phyloP scores from a whole-genome alignment of 2,113 vertebrate species.

The Nyctibius bracteatus region DNA sequence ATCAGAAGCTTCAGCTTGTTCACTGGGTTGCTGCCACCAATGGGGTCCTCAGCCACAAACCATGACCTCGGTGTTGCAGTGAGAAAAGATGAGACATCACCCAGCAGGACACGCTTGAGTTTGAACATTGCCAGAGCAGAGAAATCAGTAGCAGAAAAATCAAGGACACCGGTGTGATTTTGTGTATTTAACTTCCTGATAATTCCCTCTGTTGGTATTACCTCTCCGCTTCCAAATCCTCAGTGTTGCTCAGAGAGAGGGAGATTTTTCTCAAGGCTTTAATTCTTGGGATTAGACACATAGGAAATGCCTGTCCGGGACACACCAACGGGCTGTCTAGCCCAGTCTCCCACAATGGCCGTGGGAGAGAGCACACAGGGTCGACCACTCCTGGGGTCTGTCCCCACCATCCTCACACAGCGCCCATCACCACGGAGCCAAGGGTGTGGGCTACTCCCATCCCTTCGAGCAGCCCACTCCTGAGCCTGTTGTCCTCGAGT shows the following conservation, averaged over 20 bases:
- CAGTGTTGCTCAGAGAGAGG: background rate
- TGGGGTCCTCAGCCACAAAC: background rate
- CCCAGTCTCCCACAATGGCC: background rate
- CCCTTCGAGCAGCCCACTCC: background rate
- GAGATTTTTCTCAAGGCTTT: background rate
- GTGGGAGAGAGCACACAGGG: background rate
- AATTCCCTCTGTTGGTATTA: background rate
- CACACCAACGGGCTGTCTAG: background rate
- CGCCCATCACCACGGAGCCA: background rate
- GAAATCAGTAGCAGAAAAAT: background rate
- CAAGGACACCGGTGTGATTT: background rate
- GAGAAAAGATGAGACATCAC: background rate
- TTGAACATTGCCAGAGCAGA: background rate
- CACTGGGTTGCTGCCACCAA: background rate
- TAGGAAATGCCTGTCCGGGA: background rate
- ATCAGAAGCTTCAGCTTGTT: background rate
- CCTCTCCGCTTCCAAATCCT: background rate
- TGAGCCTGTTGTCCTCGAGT: background rate
- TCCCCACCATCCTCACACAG: background rate
- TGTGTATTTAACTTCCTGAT: background rate
- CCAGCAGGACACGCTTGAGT: background rate
- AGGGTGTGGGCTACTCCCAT: background rate
- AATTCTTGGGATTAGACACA: background rate
- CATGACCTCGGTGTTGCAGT: rapidly evolving
- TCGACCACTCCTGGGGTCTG: rapidly evolving